These are phyloP conservation scores for Rhodeus uyekii DNA, from an alignment of 2,797 vertebrate species.

Conservation along the genomic window DNA sequence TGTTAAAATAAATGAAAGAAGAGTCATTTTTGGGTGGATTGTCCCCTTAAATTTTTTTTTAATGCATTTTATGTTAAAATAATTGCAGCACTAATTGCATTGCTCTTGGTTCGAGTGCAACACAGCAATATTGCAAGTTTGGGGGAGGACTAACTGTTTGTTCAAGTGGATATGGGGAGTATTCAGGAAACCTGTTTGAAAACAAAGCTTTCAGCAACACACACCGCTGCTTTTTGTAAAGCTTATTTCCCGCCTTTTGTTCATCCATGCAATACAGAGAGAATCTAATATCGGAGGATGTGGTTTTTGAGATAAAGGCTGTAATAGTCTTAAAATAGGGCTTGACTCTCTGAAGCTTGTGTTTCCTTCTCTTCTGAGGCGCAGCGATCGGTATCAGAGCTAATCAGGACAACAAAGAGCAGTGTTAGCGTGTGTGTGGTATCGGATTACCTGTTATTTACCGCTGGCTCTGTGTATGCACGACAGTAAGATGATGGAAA, in stretches of 20 bases:
- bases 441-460: constrained; percentile 84
- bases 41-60: not conserved
- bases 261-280: not conserved
- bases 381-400: constrained; percentile 53
- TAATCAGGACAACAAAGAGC: constrained; percentile 50
- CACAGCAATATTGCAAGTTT: not conserved
- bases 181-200: not conserved
- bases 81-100: too few relatives aligned
- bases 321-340: constrained; percentile 50
- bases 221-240: rapidly evolving
- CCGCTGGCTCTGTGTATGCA: constrained; percentile 77
- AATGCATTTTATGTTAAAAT: not conserved
- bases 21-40: not conserved
- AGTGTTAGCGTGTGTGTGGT: constrained; percentile 51
- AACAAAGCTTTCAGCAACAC: not conserved
- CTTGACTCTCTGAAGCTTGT: constrained; percentile 39
- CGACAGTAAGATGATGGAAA: constrained; percentile 94
- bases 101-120: not conserved
- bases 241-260: not conserved
- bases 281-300: not conserved
- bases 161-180: not conserved
- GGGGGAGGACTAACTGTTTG: not conserved
- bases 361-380: constrained; percentile 47
- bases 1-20: too few relatives aligned
- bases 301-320: constrained; percentile 22